Conservation (phyloP, 2,888 invertebrate genomes). For the Calliopum simillimum region DNA sequence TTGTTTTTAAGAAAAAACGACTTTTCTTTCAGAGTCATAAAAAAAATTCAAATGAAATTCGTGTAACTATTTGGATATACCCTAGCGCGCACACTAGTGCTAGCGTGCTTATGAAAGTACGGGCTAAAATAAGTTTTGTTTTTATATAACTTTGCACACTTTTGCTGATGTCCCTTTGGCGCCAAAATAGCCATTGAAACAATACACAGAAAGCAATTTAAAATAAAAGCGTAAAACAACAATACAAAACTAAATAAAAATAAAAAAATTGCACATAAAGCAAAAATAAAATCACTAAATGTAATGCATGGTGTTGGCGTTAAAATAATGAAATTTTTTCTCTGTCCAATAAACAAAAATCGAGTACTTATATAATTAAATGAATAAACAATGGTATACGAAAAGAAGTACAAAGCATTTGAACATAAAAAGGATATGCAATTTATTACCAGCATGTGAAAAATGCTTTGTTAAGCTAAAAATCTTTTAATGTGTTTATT, state of each 20-base stretch:
- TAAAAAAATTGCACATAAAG: not conserved
- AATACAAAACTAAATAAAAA: not conserved
- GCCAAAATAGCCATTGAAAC: constrained; percentile 4
- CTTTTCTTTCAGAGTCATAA: too few relatives aligned
- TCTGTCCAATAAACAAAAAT: not conserved
- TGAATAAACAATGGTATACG: not conserved
- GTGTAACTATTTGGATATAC: too few relatives aligned
- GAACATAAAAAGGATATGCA: too few relatives aligned
- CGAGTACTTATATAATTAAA: too few relatives aligned
- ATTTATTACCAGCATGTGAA: too few relatives aligned
- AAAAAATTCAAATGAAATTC: too few relatives aligned
- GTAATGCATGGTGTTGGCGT: not conserved
- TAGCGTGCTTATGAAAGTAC: too few relatives aligned
- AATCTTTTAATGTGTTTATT: too few relatives aligned
- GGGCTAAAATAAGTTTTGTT: not conserved
- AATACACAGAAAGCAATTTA: not conserved
- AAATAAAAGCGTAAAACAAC: not conserved
- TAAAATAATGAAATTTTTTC: not conserved
- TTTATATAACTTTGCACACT: constrained; percentile 1
- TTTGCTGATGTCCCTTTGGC: not conserved
- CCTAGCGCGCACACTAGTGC: too few relatives aligned
- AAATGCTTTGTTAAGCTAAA: too few relatives aligned
- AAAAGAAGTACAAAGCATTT: too few relatives aligned
- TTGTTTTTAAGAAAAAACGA: too few relatives aligned
- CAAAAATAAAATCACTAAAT: not conserved